A percentile compares a stretch with the other conserved stretches of the same genome.
These are phyloP conservation scores for Villa cingulata DNA, from an alignment of 2,888 invertebrate genomes.

Conservation along the genomic window DNA sequence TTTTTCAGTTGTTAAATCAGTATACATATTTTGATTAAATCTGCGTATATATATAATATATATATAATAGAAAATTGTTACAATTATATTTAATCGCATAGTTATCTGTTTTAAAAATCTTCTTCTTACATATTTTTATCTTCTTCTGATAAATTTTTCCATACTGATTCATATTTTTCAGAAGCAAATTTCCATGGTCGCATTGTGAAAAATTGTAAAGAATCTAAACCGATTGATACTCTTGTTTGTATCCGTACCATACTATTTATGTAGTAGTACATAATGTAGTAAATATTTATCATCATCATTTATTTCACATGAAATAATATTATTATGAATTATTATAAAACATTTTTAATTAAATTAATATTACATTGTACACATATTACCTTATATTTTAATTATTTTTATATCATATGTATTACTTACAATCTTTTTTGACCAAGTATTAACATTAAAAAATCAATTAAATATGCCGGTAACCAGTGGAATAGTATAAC, in stretches of 20 bases:
- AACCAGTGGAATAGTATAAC: conserved; percentile 67
- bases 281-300: no score
- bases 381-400: no score
- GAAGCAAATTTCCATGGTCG: conserved; percentile 75
- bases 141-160: conserved; percentile 30
- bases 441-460: conserved; percentile 56
- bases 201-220: conserved; percentile 82
- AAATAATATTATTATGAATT: no score
- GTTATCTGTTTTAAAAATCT: neutral
- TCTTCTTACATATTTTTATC: conserved; percentile 33
- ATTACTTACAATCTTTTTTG: conserved; percentile 62
- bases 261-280: conserved; percentile 38
- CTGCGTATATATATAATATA: no score
- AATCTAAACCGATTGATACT: conserved; percentile 60
- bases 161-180: conserved; percentile 45
- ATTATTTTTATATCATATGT: neutral
- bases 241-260: conserved; percentile 66
- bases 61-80: no score
- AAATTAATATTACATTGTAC: no score
- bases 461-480: conserved; percentile 72
- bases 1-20: neutral
- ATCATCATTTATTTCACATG: no score
- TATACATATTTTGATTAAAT: neutral
- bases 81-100: no score
- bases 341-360: neutral